Evolutionary conservation across 37 sponge, comb jelly and placozoan species (phyloP), one percentile per base, ranked within the genome.

Genomic region (Axinella damicornis): DNA sequence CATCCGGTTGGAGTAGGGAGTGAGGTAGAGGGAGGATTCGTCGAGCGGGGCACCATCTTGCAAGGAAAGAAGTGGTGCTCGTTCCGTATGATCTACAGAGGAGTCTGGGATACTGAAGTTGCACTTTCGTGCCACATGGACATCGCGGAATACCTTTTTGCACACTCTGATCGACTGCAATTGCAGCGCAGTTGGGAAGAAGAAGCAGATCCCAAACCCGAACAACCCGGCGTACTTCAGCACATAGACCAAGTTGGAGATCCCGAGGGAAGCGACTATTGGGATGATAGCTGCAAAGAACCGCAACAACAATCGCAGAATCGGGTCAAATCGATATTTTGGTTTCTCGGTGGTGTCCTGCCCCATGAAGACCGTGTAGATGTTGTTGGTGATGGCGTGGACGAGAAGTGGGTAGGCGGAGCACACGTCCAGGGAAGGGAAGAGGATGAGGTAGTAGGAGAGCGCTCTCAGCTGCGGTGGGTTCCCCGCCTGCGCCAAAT

Each of bases 341-440:
- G 67, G 65, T 0, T 67, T 65, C 36, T 73, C 39, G 30, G 73
- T 53, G 22, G 87, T 87, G 66, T 92, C 94, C 34, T 72, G 41
- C 0, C 94, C 89, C 30, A 69, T 77, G 17, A 94, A 35, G 2
- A 89, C 77, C 21, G 76, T 59, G 72, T 91, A 94, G 36, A 94
- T 36, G 68, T 93, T 97, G 77, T 94, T 95, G 70, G 77, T 73
- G 19, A 91, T 65, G 22, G 87, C 74, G 73, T 82, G 61, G 21
- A 94, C 93, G 20, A 70, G 71, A 1, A 97, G 85, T 22, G 97
- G 97, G 65, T 85, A 97, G 70, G 92, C 97, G 13, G 97, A 97
- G 35, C 61, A n/a, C 35, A 97, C 90, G 60, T 97, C 97, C 57
- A 97, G 25, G 27, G 95, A 92, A 27, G 97, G 97, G 77, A 94